These are phyloP conservation scores for Pinna nobilis DNA, from an alignment of 1,140 invertebrate genomes.

Conservation along the genomic window DNA sequence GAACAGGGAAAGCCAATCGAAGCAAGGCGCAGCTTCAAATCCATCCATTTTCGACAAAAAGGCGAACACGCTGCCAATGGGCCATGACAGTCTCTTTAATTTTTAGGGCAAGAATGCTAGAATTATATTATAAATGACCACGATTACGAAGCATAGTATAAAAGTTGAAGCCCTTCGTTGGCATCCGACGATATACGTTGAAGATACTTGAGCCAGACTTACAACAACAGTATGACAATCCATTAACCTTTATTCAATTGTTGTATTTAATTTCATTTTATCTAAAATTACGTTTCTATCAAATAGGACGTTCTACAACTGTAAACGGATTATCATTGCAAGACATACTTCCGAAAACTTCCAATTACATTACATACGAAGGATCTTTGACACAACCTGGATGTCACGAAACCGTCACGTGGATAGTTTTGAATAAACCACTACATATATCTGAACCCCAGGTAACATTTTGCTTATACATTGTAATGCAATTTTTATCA, in stretches of 20 bases:
- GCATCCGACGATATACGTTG: background rate
- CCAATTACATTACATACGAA: conserved; percentile 73
- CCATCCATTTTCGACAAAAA: too few species aligned
- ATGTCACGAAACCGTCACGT: conserved; percentile 74
- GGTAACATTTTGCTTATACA: conserved; percentile 45
- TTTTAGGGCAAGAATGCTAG: too few species aligned
- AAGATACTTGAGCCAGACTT: background rate
- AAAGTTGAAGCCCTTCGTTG: too few species aligned
- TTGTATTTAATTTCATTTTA: background rate
- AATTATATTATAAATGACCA: too few species aligned
- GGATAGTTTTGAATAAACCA: conserved; percentile 73
- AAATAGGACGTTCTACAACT: background rate
- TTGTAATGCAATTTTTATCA: background rate
- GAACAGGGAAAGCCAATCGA: too few species aligned
- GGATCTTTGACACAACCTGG: conserved; percentile 73
- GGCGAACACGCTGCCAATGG: too few species aligned
- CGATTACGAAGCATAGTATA: too few species aligned
- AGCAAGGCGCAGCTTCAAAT: too few species aligned
- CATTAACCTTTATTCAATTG: too few species aligned
- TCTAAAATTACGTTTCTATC: background rate
- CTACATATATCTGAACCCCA: conserved; percentile 69
- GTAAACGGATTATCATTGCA: conserved; percentile 22
- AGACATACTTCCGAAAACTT: conserved; percentile 60
- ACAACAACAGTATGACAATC: too few species aligned
- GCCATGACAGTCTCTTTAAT: too few species aligned